Base-by-base conservation (phyloP, 92 coral and sea anemone genomes). In the Siderastrea siderea region DNA sequence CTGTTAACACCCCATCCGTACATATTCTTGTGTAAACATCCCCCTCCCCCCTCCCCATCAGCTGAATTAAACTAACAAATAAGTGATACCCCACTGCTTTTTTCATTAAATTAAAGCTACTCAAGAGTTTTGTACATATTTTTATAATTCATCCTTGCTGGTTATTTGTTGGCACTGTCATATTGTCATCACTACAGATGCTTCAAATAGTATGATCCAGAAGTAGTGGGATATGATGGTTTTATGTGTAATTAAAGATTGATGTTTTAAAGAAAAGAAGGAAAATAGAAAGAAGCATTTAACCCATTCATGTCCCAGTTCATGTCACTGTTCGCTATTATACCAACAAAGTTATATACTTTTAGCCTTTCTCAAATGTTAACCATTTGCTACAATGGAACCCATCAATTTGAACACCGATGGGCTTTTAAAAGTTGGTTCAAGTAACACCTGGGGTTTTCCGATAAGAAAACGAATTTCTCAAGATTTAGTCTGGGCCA, bases 111-210 rank as follows among this genome's bases (percentile, higher is more conserved):
- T n/a, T 67, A 67, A 11, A 67, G 71, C 71, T 5, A 67, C 71
- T 67, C 10, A 26, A 26, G 71, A 67, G 71, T 67, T 67, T 67
- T 67, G 71, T 67, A 67, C 11, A 67, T 67, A 67, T 67, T 67
- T 67, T 67, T 67, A 67, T 67, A 61, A 67, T 7, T 10, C 13
- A 67, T 11, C 8, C 38, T 67, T 26, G 38, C 10, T 12, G 26
- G 48, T 26, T 67, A 6, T 38, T 6, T 67, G 13, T 11, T 67
- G 11, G 9, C 10, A 5, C 45, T n/a, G 7, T 19, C 44, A 16
- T 65, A n/a, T 65, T 65, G 69, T 10, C 6, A 10, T 6, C 38
- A 67, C 71, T 19, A 67, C 12, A 67, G 43, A 67, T 67, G 9
- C 47, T 43, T 26, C 8, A 55, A 26, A 26, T 26, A 26, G 66